Evolutionary conservation across 2,113 vertebrate genomes (phyloP), one percentile per base, ranked within the genome.

Genomic region (Odontesthes bonariensis): DNA sequence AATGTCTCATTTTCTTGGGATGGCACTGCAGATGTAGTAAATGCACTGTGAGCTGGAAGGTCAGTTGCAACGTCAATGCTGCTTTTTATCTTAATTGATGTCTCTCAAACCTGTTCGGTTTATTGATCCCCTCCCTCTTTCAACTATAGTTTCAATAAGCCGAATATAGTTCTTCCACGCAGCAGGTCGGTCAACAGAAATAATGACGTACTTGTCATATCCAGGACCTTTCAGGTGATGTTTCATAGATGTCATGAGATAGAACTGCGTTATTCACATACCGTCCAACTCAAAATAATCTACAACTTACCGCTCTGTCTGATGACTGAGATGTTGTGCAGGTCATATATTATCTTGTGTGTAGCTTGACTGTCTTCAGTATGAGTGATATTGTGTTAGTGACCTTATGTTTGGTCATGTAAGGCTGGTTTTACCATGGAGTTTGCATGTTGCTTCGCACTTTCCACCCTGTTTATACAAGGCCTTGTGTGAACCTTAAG

Each of bases 1-100:
- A 70, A 64, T 33, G 63, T 61, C 27, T 79, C 38, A 61, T 75
- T 19, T 63, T 57, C 44, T 38, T 4, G 0, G 32, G 60, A 23
- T 42, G 23, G 2, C 32, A 9, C 47, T 63, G 17, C 35, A 77
- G 10, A 72, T 75, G 49, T 56, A 23, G 6, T 52, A 55, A n/a
- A 67, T 71, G 51, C 51, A 51, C 49, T 47, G 8, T n/a, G 40
- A 68, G 23, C 5, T 62, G 2, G 32, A 69, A 46, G 56, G 49
- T 63, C 40, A 69, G 52, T 46, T 64, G 11, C 66, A 20, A 71
- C 31, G 40, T 70, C 49, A 33, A 38, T 49, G 4, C 19, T 13
- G 20, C 20, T 71, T 72, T 42, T 33, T 44, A 7, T 10, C 13
- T 20, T 64, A 59, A 60, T 47, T 44, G 11, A 65, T 31, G 0